These are phyloP conservation scores for Bellardia bayeri DNA, from an alignment of 2,888 invertebrate genomes.

Conservation along the genomic window DNA sequence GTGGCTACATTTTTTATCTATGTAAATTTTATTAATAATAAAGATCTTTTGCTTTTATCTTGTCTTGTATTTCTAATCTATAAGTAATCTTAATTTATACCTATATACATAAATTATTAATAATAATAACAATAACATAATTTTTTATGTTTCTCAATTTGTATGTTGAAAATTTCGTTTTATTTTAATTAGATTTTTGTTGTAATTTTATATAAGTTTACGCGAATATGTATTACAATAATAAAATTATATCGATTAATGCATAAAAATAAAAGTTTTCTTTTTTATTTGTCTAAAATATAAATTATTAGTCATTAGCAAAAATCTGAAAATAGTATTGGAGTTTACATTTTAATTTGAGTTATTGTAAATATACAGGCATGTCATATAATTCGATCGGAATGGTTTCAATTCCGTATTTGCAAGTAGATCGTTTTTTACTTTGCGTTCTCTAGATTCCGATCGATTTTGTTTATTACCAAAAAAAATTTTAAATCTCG, in stretches of 20 bases:
- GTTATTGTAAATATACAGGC: no score
- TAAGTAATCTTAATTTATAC: conserved; percentile 38
- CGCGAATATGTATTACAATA: conserved; percentile 58
- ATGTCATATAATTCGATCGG: no score
- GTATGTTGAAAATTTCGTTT: conserved; percentile 31
- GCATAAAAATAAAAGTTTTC: conserved; percentile 55
- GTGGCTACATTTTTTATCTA: conserved; percentile 18
- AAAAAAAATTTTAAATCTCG: no score
- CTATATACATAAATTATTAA: conserved; percentile 16
- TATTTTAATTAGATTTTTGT: conserved; percentile 45
- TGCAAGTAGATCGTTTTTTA: no score
- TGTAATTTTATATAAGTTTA: conserved; percentile 58
- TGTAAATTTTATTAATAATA: conserved; percentile 5
- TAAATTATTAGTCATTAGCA: background rate
- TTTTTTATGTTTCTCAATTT: conserved; percentile 40
- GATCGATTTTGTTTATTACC: no score
- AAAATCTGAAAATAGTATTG: background rate
- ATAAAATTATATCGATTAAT: conserved; percentile 52
- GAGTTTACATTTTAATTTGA: no score
- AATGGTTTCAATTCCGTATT: no score
- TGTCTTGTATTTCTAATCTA: conserved; percentile 49
- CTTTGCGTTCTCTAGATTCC: no score
- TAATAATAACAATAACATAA: conserved; percentile 39
- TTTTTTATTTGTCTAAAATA: background rate
- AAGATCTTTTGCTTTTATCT: conserved; percentile 49